Evolutionary conservation across 1,140 invertebrate genomes (phyloP).

Genomic region (Scaptomyza montana): DNA sequence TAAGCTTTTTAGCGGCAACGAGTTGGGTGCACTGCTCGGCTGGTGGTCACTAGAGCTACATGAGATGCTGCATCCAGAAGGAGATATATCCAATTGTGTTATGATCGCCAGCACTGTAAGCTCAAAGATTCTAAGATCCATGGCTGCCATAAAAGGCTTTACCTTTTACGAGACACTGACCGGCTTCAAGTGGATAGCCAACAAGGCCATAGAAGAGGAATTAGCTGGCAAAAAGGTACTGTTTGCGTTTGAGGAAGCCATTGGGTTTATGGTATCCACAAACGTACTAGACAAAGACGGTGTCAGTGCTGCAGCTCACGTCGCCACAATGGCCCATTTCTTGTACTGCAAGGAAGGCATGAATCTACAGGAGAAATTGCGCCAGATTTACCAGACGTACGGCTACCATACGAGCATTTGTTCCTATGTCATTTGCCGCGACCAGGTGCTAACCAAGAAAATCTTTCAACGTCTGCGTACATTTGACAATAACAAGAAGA

Average conservation of each 20-base stretch:
- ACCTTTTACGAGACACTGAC: conserved; percentile 97
- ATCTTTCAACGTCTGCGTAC: conserved; percentile 95
- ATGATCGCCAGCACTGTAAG: conserved; percentile 98
- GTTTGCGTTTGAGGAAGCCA: conserved; percentile 98
- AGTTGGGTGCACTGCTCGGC: conserved; percentile 96
- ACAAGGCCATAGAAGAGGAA: conserved; percentile 90
- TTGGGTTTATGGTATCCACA: conserved; percentile 97
- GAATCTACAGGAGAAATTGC: conserved; percentile 90
- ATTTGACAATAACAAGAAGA: conserved; percentile 85
- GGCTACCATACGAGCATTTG: conserved; percentile 94
- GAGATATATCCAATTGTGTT: conserved; percentile 86
- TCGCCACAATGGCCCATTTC: conserved; percentile 91
- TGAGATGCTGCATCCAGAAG: conserved; percentile 84
- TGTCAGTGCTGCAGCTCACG: conserved; percentile 91
- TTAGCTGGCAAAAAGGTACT: conserved; percentile 90
- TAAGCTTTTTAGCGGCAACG: conserved; percentile 98
- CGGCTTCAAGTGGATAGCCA: conserved; percentile 99
- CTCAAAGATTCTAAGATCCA: conserved; percentile 96
- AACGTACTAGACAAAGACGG: conserved; percentile 98
- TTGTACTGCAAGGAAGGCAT: conserved; percentile 87
- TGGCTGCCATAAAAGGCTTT: conserved; percentile 93
- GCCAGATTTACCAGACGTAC: conserved; percentile 92
- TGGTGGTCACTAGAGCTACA: conserved; percentile 94
- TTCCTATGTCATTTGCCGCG: conserved; percentile 95
- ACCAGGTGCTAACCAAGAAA: conserved; percentile 87